Evolutionary conservation across 2,113 vertebrate species (phyloP).

Genomic region (Pleuronectes platessa): DNA sequence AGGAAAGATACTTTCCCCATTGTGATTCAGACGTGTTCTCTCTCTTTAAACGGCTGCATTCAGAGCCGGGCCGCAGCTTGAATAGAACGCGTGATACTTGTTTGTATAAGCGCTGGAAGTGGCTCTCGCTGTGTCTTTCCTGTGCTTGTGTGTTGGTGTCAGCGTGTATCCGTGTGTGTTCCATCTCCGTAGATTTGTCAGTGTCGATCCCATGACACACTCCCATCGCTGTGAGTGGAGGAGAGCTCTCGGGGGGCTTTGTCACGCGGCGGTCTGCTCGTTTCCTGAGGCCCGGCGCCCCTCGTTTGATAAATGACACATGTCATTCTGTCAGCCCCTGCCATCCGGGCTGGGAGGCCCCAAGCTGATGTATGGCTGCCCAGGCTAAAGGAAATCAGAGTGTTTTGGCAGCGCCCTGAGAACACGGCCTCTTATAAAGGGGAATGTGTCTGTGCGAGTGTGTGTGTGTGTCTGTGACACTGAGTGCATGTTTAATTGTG

Average conservation of each 20-base stretch:
- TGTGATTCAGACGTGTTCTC: constrained; percentile 17
- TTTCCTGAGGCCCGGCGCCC: constrained; percentile 93
- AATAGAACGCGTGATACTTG: constrained; percentile 16
- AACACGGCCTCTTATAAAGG: constrained; percentile 89
- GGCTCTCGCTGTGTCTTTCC: constrained; percentile 55
- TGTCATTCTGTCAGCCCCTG: constrained; percentile 99
- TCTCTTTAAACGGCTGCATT: neutral
- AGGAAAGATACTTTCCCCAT: constrained; percentile 24
- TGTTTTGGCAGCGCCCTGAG: constrained; percentile 93
- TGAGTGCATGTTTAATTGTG: constrained; percentile 69
- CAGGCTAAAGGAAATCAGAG: constrained; percentile 95
- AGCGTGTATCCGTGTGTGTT: constrained; percentile 36
- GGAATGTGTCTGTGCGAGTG: constrained; percentile 60
- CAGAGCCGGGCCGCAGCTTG: constrained; percentile 8
- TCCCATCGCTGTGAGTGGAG: constrained; percentile 65
- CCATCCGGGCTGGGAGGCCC: constrained; percentile 95
- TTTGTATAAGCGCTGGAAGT: neutral
- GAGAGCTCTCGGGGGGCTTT: constrained; percentile 75
- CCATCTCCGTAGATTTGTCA: constrained; percentile 44
- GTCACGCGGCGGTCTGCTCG: constrained; percentile 75
- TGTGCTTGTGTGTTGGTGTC: constrained; percentile 67
- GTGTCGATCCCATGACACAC: constrained; percentile 67
- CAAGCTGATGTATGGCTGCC: constrained; percentile 91
- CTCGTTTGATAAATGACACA: constrained; percentile 99
- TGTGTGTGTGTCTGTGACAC: constrained; percentile 62